Percentiles rank a stretch among this genome's conserved stretches.
These are phyloP conservation scores for Bradypodion ventrale DNA, from an alignment of 2,797 vertebrate species.

Conservation along the genomic window DNA sequence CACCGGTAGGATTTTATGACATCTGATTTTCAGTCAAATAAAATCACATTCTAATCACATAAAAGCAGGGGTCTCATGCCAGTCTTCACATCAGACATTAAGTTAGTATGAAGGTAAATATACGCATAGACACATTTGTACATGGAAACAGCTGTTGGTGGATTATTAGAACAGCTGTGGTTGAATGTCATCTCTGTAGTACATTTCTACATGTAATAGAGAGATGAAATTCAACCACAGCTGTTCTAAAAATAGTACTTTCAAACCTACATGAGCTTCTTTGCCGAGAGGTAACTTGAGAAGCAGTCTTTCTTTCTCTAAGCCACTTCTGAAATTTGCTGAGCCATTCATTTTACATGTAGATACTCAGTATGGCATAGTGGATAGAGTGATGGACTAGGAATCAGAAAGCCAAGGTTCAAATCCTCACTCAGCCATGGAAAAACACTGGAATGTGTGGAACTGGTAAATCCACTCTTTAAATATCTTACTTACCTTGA, in stretches of 20 bases:
- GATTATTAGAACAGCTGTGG: too few species aligned
- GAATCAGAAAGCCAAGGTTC: too few species aligned
- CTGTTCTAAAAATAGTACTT: background rate
- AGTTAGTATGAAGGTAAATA: background rate
- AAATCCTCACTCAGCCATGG: too few species aligned
- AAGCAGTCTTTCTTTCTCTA: background rate
- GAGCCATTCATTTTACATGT: background rate
- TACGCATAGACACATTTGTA: too few species aligned
- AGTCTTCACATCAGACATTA: background rate
- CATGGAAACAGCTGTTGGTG: too few species aligned
- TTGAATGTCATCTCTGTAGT: too few species aligned
- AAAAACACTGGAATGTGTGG: too few species aligned
- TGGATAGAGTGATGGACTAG: too few species aligned
- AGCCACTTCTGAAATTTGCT: background rate
- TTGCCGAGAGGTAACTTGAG: background rate
- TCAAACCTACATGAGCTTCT: background rate
- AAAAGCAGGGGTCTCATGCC: background rate
- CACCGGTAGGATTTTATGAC: background rate
- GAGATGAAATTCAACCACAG: background rate
- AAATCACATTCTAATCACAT: background rate
- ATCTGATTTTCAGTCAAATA: background rate
- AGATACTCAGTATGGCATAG: too few species aligned
- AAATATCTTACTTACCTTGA: too few species aligned
- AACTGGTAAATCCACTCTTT: too few species aligned
- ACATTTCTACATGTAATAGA: background rate